Evolutionary conservation across 2,113 vertebrate genomes (phyloP).

Genomic region (Sapayoa aenigma): DNA sequence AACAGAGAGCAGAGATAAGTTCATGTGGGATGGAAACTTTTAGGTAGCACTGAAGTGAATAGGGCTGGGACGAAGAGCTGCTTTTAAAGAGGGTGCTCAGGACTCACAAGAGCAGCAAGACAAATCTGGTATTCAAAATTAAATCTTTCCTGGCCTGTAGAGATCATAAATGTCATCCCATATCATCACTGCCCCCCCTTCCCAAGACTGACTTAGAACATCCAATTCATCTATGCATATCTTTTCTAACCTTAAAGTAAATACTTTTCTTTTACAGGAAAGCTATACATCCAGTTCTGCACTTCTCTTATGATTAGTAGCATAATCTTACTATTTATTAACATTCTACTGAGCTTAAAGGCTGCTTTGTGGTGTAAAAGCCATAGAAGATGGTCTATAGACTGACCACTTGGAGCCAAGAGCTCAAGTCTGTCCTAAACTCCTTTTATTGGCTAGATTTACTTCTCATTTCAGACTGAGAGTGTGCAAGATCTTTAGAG

Average conservation of each 20-base stretch:
- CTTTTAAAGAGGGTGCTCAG: not conserved
- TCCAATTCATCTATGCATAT: not conserved
- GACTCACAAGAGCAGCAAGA: too few species aligned
- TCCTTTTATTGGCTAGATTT: not conserved
- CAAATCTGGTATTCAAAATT: not conserved
- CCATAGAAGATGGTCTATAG: not conserved
- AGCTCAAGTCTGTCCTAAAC: not conserved
- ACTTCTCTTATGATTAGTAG: not conserved
- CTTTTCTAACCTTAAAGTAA: not conserved
- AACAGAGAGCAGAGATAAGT: constrained; percentile 48
- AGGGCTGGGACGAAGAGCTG: not conserved
- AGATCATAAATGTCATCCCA: not conserved
- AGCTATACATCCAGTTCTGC: not conserved
- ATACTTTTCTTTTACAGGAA: not conserved
- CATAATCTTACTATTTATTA: not conserved
- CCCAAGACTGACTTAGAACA: not conserved
- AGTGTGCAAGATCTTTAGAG: not conserved
- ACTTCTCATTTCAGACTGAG: not conserved
- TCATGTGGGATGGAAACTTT: not conserved
- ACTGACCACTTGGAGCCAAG: not conserved
- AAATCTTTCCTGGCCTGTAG: not conserved
- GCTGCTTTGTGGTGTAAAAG: not conserved
- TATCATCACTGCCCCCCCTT: not conserved
- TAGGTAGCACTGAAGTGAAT: not conserved
- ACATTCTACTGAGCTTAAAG: not conserved